Evolutionary conservation across 1,140 invertebrate genomes (phyloP), one percentile per base, ranked within the genome.

Genomic region (Metopolophium dirhodum): DNA sequence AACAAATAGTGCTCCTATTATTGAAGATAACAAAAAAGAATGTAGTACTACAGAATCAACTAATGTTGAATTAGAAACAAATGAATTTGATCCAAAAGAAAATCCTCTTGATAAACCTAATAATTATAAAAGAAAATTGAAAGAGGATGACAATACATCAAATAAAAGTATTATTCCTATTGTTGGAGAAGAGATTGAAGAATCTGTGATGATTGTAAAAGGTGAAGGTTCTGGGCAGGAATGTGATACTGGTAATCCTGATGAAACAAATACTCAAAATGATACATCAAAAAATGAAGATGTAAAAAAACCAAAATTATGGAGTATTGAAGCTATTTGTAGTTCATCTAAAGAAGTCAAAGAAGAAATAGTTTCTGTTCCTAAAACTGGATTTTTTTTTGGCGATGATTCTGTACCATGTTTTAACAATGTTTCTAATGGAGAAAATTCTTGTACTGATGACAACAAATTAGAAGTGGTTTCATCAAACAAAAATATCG

Each of bases 211-310:
- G 96, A 96, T 96, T 94, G 96, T 98, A 94, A 96, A 96, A 94
- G 97, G 97, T 6, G 96, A 97, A 94, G 97, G 97, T 93, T 96
- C 95, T 83, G 97, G 97, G 95, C 96, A 96, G 26, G 96, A 95
- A 0, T 95, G 95, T 86, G 91, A 94, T 47, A 93, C 77, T 45
- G 93, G 92, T 35, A 93, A 93, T 77, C 85, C 88, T 68, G 89
- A 82, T 57, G 94, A 94, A 94, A 93, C 35, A 30, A 85, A 91
- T 41, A 87, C 90, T 23, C 37, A 97, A 30, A 97, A 97, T 94
- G 95, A 96, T 41, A 97, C 96, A 23, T 97, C 97, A 4, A 97
- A 97, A 85, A 85, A 88, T 47, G 93, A 93, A 91, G 93, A 91
- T 45, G 93, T 94, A 41, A 94, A 94, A 93, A 91, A 94, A 88